Evolutionary conservation across 2,888 invertebrate genomes (phyloP).

Genomic region (Brachynemurus nebulosus): DNA sequence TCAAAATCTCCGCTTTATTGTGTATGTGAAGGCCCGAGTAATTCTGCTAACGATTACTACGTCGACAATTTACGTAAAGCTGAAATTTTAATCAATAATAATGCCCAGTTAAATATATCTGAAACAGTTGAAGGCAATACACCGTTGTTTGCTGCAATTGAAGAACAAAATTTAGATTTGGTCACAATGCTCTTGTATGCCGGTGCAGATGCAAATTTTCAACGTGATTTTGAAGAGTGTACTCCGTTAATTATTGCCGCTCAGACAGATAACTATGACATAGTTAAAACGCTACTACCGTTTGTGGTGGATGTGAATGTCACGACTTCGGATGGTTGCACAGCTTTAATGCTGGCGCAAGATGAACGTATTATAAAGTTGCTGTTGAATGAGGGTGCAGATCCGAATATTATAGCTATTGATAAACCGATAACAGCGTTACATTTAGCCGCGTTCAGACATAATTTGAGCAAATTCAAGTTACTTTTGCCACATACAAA

Average conservation of each 20-base stretch:
- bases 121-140: constrained; percentile 9
- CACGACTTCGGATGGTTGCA: constrained; percentile 9
- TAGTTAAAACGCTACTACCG: not conserved
- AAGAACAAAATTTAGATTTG: not conserved
- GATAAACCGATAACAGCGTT: constrained; percentile 10
- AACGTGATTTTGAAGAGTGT: constrained; percentile 2
- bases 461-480: constrained; percentile 8
- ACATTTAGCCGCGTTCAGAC: constrained; percentile 11
- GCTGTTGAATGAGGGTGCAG: constrained; percentile 9
- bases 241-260: constrained; percentile 5
- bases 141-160: constrained; percentile 4
- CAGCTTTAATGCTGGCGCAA: constrained; percentile 12
- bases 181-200: constrained; percentile 4
- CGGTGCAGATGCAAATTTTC: constrained; percentile 3
- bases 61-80: constrained; percentile 5
- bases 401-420: constrained; percentile 9
- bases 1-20: constrained; percentile 10
- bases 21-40: constrained; percentile 6
- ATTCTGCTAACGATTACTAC: not conserved
- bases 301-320: constrained; percentile 7
- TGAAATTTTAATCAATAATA: constrained; percentile 4
- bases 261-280: not conserved
- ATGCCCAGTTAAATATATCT: constrained; percentile 2
- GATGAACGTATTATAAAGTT: constrained; percentile 9
- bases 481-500: constrained; percentile 8